These are phyloP conservation scores for Pelusios castaneus DNA, from an alignment of 2,113 vertebrate genomes.

Conservation along the genomic window DNA sequence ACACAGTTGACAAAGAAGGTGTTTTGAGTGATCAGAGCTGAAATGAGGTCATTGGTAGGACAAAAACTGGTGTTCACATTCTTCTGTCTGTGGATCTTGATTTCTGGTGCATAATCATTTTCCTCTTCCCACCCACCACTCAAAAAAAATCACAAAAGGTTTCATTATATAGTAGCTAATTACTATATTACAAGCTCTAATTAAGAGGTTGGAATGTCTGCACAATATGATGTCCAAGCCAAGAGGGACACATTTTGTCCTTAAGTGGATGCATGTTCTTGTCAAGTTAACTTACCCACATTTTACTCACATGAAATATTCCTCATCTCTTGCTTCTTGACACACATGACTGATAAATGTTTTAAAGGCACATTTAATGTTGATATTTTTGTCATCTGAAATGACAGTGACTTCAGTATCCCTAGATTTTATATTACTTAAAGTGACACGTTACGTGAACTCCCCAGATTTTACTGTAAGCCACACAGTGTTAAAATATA, in stretches of 20 bases:
- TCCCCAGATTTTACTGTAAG: neutral
- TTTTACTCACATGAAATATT: conserved; percentile 61
- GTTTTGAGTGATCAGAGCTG: neutral
- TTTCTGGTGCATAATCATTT: neutral
- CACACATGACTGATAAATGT: conserved; percentile 60
- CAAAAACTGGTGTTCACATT: neutral
- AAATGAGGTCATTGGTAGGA: neutral
- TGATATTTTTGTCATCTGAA: conserved; percentile 59
- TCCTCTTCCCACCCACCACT: neutral
- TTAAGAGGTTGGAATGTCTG: conserved; percentile 60
- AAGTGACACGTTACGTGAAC: conserved; percentile 5
- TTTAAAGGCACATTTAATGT: conserved; percentile 57
- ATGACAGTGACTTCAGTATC: conserved; percentile 46
- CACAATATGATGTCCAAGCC: conserved; percentile 44
- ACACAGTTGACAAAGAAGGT: neutral
- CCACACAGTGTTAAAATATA: neutral
- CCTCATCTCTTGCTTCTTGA: conserved; percentile 43
- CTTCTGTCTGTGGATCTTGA: neutral
- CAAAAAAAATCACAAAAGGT: conserved; percentile 31
- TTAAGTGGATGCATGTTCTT: conserved; percentile 57
- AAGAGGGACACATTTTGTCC: conserved; percentile 48
- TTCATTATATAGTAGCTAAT: conserved; percentile 56
- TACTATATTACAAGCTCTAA: conserved; percentile 54
- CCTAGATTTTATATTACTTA: conserved; percentile 46
- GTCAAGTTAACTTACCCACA: conserved; percentile 50